Evolutionary conservation across 1,140 invertebrate genomes (phyloP).

Genomic region (Mactra quadrangularis): DNA sequence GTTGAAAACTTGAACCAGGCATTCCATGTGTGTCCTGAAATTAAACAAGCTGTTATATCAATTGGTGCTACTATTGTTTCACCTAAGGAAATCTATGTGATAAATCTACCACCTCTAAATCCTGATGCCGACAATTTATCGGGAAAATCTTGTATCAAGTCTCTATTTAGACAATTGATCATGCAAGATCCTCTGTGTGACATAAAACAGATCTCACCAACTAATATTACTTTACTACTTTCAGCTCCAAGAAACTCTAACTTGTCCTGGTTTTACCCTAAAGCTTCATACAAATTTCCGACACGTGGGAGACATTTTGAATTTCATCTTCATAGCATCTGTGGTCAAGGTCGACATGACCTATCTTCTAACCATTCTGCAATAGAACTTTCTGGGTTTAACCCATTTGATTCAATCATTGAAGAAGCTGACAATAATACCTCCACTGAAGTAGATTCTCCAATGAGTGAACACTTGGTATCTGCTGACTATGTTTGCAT

Average conservation of each 20-base stretch:
- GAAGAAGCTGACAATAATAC: conserved; percentile 2
- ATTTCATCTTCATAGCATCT: conserved; percentile 66
- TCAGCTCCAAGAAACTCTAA: conserved; percentile 67
- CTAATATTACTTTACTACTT: conserved; percentile 68
- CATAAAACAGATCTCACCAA: conserved; percentile 65
- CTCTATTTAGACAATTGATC: conserved; percentile 74
- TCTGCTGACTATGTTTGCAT: conserved; percentile 53
- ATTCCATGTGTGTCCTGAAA: conserved; percentile 76
- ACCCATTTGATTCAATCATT: conserved; percentile 66
- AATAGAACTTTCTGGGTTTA: conserved; percentile 75
- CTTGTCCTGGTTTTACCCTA: conserved; percentile 72
- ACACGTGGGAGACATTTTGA: conserved; percentile 62
- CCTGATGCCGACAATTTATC: conserved; percentile 73
- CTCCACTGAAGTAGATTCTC: background rate
- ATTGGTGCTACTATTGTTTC: conserved; percentile 75
- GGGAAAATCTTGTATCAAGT: conserved; percentile 66
- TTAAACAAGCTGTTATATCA: conserved; percentile 69
- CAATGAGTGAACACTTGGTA: conserved; percentile 30
- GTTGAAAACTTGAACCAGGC: conserved; percentile 68
- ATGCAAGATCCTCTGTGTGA: conserved; percentile 69
- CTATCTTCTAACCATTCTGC: conserved; percentile 66
- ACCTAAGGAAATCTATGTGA: conserved; percentile 76
- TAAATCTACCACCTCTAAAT: conserved; percentile 72
- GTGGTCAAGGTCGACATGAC: conserved; percentile 60
- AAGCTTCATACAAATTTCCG: conserved; percentile 69